phyloP scores from a whole-genome alignment of 2,113 vertebrate genomes.

The Galbula dea region DNA sequence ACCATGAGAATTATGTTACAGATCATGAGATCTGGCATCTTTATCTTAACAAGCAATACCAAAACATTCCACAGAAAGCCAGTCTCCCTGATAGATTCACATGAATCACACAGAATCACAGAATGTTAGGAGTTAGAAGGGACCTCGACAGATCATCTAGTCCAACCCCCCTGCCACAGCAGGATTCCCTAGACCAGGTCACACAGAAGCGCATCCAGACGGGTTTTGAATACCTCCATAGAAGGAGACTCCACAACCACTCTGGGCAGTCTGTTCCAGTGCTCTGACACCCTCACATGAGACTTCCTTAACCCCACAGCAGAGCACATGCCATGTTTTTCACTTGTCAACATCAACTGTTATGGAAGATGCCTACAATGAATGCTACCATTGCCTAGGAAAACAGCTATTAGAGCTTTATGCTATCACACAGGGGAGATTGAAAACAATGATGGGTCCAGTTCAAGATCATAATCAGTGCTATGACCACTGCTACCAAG shows the following conservation, averaged over 20 bases:
- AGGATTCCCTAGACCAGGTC: too few species aligned
- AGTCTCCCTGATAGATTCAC: background rate
- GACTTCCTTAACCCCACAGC: background rate
- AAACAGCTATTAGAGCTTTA: background rate
- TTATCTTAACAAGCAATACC: background rate
- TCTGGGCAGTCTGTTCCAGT: too few species aligned
- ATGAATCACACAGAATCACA: too few species aligned
- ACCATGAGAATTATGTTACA: background rate
- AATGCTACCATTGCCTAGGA: background rate
- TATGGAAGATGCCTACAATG: accelerated
- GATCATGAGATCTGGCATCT: background rate
- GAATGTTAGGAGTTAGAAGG: too few species aligned
- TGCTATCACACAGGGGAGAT: background rate
- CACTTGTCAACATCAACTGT: background rate
- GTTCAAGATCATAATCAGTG: background rate
- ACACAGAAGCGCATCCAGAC: too few species aligned
- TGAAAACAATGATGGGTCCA: background rate
- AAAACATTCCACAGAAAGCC: background rate
- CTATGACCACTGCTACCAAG: background rate
- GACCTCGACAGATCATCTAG: too few species aligned
- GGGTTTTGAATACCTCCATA: too few species aligned
- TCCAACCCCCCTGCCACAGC: too few species aligned
- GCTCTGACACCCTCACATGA: too few species aligned
- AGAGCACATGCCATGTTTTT: background rate
- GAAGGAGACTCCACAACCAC: too few species aligned